Base-by-base conservation (phyloP, 2,797 vertebrate genomes). In the Toxotes lorentzi region DNA sequence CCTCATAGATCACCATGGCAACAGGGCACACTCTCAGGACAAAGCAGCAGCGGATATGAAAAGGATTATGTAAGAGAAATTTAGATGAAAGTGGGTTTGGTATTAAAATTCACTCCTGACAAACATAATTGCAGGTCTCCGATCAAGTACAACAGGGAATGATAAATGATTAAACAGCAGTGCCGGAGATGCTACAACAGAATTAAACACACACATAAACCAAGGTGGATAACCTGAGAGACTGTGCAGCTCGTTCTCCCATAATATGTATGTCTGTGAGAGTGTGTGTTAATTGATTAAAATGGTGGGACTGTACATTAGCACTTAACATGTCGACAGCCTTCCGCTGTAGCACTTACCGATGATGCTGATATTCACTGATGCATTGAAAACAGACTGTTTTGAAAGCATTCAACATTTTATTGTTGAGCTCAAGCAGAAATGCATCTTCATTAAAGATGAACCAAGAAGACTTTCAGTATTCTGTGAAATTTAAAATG, bases 1-100 rank as follows among this genome's bases (percentile, higher is more conserved):
- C 45, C 76, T 83, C 82, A 51, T 45, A 61, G 73, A 82, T 88
- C 78, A 53, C 82, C 88, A 90, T 91, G 79, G 86, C 83, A 91
- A 92, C 89, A 76, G 64, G 85, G 77, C 71, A 72, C 76, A 86
- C 70, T 82, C 74, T 79, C 63, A 87, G 82, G 82, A 86, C 87
- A 88, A 91, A 77, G 78, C 77, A 48, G 68, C 73, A 83, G 73
- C 35, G 56, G 73, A 81, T 88, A 79, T 82, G 65, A 89, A 88
- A 86, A 83, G 71, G 86, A 69, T 85, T 86, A 83, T 63, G 76
- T 75, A 78, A 91, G 73, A 72, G 57, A 77, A 76, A 83, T 84
- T 81, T 71, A 74, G 79, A 88, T 87, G 69, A 86, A 87, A 85
- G 74, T 67, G 63, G 69, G 40, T 56, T 74, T 40, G 43, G 59